phyloP scores from a whole-genome alignment of 1,140 invertebrate genomes.

The Saccostrea cuccullata region DNA sequence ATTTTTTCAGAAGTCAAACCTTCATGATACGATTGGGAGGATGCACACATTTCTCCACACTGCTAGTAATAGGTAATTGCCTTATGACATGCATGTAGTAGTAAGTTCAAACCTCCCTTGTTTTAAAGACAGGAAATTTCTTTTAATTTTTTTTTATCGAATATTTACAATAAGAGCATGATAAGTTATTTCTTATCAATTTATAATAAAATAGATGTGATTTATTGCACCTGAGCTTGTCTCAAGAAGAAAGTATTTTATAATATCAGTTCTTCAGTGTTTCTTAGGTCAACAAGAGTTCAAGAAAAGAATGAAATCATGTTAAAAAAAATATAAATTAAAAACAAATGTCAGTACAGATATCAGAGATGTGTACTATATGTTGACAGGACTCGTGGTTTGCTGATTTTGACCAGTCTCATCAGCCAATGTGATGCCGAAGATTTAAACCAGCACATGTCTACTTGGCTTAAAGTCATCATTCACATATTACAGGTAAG shows the following conservation, averaged over 20 bases:
- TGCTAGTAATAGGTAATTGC: neutral
- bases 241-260: no score
- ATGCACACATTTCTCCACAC: slow-evolving; percentile 25
- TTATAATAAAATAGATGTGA: no score
- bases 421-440: neutral
- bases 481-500: slow-evolving; percentile 15
- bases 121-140: no score
- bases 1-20: slow-evolving; percentile 18
- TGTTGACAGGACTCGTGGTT: neutral
- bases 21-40: neutral
- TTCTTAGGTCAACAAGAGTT: no score
- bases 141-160: neutral
- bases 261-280: no score
- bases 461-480: neutral
- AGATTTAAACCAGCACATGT: neutral
- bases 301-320: neutral
- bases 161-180: neutral
- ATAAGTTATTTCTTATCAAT: neutral
- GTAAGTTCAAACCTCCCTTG: no score
- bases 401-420: neutral
- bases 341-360: no score
- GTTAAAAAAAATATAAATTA: neutral
- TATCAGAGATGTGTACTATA: neutral
- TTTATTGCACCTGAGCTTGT: no score
- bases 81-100: no score